These are phyloP conservation scores for Zoroaster sp. DNA, from an alignment of 53 echinoderm and acorn worm genomes.

Conservation along the genomic window DNA sequence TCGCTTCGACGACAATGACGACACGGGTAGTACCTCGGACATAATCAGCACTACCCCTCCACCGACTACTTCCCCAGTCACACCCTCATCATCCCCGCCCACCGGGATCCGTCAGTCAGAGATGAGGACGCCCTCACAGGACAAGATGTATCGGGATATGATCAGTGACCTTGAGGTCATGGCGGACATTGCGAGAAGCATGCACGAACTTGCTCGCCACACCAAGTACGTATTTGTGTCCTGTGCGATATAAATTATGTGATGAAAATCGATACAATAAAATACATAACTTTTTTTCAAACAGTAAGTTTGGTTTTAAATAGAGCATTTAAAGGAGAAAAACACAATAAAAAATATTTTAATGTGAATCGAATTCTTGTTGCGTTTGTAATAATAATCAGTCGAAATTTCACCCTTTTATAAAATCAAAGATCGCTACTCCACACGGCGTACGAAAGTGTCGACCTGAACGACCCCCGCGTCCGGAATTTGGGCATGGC, in stretches of 20 bases:
- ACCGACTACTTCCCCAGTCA: background rate
- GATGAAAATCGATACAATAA: no score
- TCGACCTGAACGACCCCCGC: slow-evolving; percentile 26
- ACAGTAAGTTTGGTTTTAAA: no score
- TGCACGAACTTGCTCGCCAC: slow-evolving; percentile 51
- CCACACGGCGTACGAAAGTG: slow-evolving; percentile 29
- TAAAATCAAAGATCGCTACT: slow-evolving; percentile 16
- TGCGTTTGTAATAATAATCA: no score
- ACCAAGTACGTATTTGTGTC: background rate
- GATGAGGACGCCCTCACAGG: slow-evolving; percentile 35
- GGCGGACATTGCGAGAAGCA: slow-evolving; percentile 50
- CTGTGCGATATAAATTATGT: no score
- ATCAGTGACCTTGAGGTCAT: slow-evolving; percentile 51
- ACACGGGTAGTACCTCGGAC: background rate
- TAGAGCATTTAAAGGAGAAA: no score
- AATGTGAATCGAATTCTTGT: no score
- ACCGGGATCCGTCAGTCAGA: background rate
- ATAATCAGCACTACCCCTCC: background rate
- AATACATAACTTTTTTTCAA: no score
- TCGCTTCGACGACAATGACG: background rate
- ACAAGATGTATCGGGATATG: slow-evolving; percentile 36
- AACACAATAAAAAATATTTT: no score
- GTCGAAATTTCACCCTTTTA: background rate
- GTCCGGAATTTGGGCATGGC: slow-evolving; percentile 44
- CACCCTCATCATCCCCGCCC: background rate